Evolutionary conservation across 2,797 vertebrate species (phyloP).

Genomic region (Lateolabrax maculatus): DNA sequence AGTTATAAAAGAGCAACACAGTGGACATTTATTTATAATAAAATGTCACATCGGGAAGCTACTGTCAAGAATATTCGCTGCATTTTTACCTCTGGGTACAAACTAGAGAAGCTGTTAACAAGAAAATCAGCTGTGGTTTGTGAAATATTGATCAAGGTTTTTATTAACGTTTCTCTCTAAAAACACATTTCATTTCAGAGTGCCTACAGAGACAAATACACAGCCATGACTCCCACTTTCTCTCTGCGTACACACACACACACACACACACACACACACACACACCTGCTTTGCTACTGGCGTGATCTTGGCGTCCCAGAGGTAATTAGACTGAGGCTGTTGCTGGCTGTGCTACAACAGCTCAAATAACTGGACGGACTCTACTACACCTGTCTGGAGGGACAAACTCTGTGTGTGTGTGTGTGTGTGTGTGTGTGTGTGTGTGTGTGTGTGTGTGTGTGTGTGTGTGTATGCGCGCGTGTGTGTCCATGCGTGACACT

Average conservation of each 20-base stretch:
- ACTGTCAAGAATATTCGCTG: slow-evolving; percentile 37
- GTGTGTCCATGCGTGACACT: no score
- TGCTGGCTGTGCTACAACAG: slow-evolving; percentile 77
- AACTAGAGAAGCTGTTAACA: slow-evolving; percentile 54
- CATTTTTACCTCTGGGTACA: slow-evolving; percentile 39
- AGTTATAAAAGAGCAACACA: slow-evolving; percentile 4
- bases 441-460: background rate
- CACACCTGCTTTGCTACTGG: slow-evolving; percentile 66
- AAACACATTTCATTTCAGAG: slow-evolving; percentile 68
- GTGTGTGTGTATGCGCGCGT: no score
- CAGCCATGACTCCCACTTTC: slow-evolving; percentile 48
- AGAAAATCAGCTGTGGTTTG: slow-evolving; percentile 61
- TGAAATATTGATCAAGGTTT: slow-evolving; percentile 74
- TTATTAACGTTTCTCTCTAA: slow-evolving; percentile 67
- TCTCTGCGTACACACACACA: background rate
- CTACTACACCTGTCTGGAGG: slow-evolving; percentile 73
- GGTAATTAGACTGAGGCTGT: slow-evolving; percentile 78
- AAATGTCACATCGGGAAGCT: slow-evolving; percentile 38
- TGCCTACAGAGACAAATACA: slow-evolving; percentile 57
- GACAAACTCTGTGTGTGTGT: slow-evolving; percentile 26
- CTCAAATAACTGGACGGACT: slow-evolving; percentile 75
- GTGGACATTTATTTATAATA: slow-evolving; percentile 46
- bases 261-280: slow-evolving; percentile 23
- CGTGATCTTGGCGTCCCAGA: slow-evolving; percentile 75
- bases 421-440: slow-evolving; percentile 6